Evolutionary conservation across 53 echinoderm and acorn worm genomes (phyloP).

Genomic region (Zoroaster sp.): DNA sequence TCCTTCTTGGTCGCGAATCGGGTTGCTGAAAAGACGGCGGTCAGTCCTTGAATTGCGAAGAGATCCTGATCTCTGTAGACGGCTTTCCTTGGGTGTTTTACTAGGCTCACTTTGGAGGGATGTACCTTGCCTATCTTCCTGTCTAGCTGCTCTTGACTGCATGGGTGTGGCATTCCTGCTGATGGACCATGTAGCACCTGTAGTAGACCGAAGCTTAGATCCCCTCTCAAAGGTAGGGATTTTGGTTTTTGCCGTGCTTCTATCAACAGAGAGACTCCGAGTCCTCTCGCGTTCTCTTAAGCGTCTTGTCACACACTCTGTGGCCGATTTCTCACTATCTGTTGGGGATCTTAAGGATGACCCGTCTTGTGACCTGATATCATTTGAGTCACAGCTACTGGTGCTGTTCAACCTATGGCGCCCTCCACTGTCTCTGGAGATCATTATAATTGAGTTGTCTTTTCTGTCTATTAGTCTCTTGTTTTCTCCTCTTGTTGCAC

Average conservation of each 20-base stretch:
- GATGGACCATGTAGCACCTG: neutral
- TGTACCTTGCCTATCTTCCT: neutral
- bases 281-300: conserved; percentile 7
- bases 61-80: conserved; percentile 15
- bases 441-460: conserved; percentile 65
- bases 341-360: conserved; percentile 43
- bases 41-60: conserved; percentile 20
- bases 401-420: conserved; percentile 86
- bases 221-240: conserved; percentile 34
- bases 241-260: neutral
- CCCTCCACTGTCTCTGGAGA: conserved; percentile 72
- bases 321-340: conserved; percentile 51
- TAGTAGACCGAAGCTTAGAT: conserved; percentile 12
- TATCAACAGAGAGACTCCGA: conserved; percentile 44
- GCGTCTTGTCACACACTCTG: conserved; percentile 11
- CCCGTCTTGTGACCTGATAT: conserved; percentile 55
- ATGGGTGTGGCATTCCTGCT: neutral
- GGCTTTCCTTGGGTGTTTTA: neutral
- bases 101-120: neutral
- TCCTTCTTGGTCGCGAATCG: neutral
- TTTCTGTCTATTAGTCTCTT: conserved; percentile 33
- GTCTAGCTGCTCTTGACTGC: neutral
- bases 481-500: conserved; percentile 2
- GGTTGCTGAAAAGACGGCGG: conserved; percentile 5
- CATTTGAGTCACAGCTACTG: conserved; percentile 89